Evolutionary conservation across 2,113 vertebrate species (phyloP), one percentile per base, ranked within the genome.

Genomic region (Poicephalus gulielmi): DNA sequence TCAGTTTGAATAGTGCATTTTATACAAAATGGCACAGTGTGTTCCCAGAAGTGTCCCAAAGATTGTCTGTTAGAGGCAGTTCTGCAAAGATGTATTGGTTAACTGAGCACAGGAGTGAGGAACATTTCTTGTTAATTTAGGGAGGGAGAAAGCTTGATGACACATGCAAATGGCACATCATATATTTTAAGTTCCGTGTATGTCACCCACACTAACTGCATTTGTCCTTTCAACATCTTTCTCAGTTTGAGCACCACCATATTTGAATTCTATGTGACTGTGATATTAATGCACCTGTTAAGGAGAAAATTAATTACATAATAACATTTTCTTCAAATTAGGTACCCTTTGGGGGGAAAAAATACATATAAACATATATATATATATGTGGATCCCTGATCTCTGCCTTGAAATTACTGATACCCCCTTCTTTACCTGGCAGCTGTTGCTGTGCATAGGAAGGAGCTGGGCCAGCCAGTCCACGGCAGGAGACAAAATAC

Each of bases 51-150:
- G 77, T 50, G n/a, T 95, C 94, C 91, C n/a, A 18, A 92, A 92
- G 83, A 89, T 86, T 88, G 63, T 88, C 90, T 88, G 70, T 73
- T 92, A 73, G 46, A 85, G 95, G 95, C 94, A 95, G 77, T 70
- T 95, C 92, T 94, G 70, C n/a, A 15, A 73, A 94, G 77, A 96
- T 64, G 49, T 92, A 90, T 93, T 95, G 93, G 95, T 92, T 96
- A 96, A 93, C 80, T 88, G 83, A 85, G 86, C 81, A 91, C 86
- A 85, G 70, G 83, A 96, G 41, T 49, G 85, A 96, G n/a, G 92
- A 96, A 96, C 91, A 89, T 76, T 94, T 89, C 83, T 93, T 96
- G 92, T 91, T 96, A 96, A 94, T 94, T 92, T 92, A 95, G 67
- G 91, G 92, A 97, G 77, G 81, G 83, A 96, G 91, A 92, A 96